phyloP scores from a whole-genome alignment of 2,797 vertebrate genomes.

The Peromyscus nudipes region DNA sequence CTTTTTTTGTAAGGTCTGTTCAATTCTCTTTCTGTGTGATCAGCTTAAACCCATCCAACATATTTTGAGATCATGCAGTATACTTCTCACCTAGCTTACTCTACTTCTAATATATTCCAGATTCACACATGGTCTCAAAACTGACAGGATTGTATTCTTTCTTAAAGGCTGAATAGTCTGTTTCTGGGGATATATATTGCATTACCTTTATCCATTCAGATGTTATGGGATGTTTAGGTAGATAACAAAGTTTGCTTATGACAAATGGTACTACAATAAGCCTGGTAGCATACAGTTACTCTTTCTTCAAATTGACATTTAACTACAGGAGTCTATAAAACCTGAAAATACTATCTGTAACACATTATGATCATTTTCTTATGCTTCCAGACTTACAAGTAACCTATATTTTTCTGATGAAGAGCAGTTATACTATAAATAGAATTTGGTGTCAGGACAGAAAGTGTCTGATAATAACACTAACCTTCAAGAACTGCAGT shows the following conservation, averaged over 20 bases:
- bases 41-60: background rate
- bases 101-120: background rate
- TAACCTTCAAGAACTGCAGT: slow-evolving; percentile 42
- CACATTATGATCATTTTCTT: background rate
- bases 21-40: background rate
- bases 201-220: background rate
- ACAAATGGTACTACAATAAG: background rate
- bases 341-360: background rate
- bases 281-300: background rate
- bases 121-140: background rate
- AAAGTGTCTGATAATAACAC: slow-evolving; percentile 77
- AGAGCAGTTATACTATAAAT: slow-evolving; percentile 47
- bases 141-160: background rate
- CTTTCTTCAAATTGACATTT: slow-evolving; percentile 58
- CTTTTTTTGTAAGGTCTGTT: background rate
- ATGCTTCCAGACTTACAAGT: background rate
- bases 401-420: slow-evolving; percentile 57
- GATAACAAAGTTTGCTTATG: background rate
- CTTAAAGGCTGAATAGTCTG: background rate
- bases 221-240: background rate
- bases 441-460: slow-evolving; percentile 1
- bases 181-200: background rate
- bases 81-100: background rate
- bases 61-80: background rate
- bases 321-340: slow-evolving; percentile 10